These are phyloP conservation scores for Taeniopygia guttata DNA, from an alignment of 2,797 vertebrate species.

Conservation along the genomic window DNA sequence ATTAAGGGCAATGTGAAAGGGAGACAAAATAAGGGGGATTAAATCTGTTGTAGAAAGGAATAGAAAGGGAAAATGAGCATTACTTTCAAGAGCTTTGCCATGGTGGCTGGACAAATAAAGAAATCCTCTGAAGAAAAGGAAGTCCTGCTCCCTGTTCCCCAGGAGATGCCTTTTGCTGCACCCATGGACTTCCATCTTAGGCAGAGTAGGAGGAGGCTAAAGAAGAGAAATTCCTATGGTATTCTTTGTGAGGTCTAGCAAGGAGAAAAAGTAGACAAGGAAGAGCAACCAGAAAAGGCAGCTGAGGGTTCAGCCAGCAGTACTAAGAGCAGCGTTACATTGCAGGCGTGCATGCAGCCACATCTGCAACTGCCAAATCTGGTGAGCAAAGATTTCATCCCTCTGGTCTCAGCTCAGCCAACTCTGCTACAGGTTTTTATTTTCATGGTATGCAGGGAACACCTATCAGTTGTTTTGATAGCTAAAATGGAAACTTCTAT, in stretches of 20 bases:
- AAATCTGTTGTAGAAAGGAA: not conserved
- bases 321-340: not conserved
- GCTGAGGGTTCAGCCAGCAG: not conserved
- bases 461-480: not conserved
- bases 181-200: not conserved
- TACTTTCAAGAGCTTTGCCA: not conserved
- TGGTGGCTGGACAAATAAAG: not conserved
- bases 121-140: not conserved
- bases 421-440: not conserved
- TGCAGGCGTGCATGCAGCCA: not conserved
- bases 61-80: not conserved
- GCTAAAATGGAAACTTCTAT: not conserved
- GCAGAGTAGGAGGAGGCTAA: not conserved
- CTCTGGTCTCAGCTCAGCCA: not conserved
- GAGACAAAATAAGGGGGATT: not conserved
- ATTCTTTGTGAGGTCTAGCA: not conserved
- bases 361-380: not conserved
- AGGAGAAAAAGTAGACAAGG: not conserved
- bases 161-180: not conserved
- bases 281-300: not conserved
- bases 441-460: not conserved
- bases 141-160: not conserved
- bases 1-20: not conserved
- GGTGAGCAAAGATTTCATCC: not conserved
- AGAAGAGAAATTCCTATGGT: not conserved